phyloP scores from a whole-genome alignment of 2,888 invertebrate species.

The Acleris cristana region DNA sequence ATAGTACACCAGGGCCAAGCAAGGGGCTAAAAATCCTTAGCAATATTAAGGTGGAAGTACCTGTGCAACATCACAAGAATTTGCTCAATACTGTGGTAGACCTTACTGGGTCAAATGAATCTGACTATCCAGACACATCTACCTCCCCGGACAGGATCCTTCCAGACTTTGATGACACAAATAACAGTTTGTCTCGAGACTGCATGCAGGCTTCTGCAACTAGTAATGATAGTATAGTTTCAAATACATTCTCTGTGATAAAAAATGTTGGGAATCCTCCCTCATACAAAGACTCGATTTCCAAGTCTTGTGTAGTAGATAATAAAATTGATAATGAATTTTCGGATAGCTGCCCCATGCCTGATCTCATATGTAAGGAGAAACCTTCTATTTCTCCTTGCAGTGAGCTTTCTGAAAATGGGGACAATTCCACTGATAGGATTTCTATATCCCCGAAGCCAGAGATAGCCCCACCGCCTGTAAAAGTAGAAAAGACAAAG shows the following conservation, averaged over 20 bases:
- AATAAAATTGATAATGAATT: slow-evolving; percentile 71
- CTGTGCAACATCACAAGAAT: slow-evolving; percentile 75
- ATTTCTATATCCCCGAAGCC: slow-evolving; percentile 60
- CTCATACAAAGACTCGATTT: slow-evolving; percentile 58
- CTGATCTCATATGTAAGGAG: slow-evolving; percentile 80
- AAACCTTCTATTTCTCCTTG: slow-evolving; percentile 80
- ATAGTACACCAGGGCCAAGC: slow-evolving; percentile 58
- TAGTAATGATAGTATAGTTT: slow-evolving; percentile 58
- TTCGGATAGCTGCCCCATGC: slow-evolving; percentile 75
- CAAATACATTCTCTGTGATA: slow-evolving; percentile 74
- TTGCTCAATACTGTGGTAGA: slow-evolving; percentile 78
- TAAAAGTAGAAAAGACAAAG: slow-evolving; percentile 51
- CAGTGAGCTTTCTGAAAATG: slow-evolving; percentile 76
- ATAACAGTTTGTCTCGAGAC: slow-evolving; percentile 56
- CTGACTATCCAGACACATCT: slow-evolving; percentile 58
- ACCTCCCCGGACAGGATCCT: slow-evolving; percentile 69
- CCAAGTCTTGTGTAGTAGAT: slow-evolving; percentile 58
- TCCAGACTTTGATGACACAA: slow-evolving; percentile 73
- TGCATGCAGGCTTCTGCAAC: slow-evolving; percentile 58
- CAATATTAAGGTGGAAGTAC: slow-evolving; percentile 81
- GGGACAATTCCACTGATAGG: slow-evolving; percentile 71
- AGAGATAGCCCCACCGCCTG: slow-evolving; percentile 45
- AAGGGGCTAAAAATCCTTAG: slow-evolving; percentile 80
- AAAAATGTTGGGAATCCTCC: slow-evolving; percentile 73
- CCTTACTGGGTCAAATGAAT: slow-evolving; percentile 68